Evolutionary conservation across 92 coral and sea anemone species (phyloP), one percentile per base, ranked within the genome.

Genomic region (Nematostella vectensis): DNA sequence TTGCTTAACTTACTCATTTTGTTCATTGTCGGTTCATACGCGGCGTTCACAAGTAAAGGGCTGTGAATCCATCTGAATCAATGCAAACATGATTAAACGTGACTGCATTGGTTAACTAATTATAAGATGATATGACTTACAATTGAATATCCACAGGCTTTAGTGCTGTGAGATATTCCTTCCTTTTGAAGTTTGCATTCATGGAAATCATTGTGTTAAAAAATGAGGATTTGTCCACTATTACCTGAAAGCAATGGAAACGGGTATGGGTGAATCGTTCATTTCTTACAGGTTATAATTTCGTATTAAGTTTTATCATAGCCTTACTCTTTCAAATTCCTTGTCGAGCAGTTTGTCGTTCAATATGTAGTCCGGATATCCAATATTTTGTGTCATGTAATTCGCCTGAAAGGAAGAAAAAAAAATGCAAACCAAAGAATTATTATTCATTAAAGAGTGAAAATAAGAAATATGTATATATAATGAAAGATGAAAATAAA

Each of bases 301-400:
- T 4, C 26, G 57, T 21, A 8, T 33, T 6, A 33, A 33, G 40
- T 33, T 33, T 6, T 15, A 33, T 6, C 40, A 6, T 33, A 6
- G 24, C 39, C 83, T 72, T 71, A 83, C 96, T 28, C 60, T 29
- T 31, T 83, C 61, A 59, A 33, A 83, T 25, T 47, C 26, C 22
- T 61, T 61, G 42, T 80, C 75, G 29, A 88, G 48, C 37, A 58
- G 42, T 21, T 75, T 57, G 28, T 62, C 68, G 44, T 72, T 74
- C 43, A 48, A 27, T 20, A 83, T 52, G 54, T 77, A 69, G 52
- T 83, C 88, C 21, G 89, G 83, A 51, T 61, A 88, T 11, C 96
- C 96, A 54, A 79, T 76, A 55, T 83, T 78, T 16, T 81, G 82
- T 25, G 27, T 53, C 30, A 83, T 74, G 47, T 48, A 61, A 17